These are phyloP conservation scores for Ploceus nigricollis DNA, from an alignment of 2,113 vertebrate genomes.

Conservation along the genomic window DNA sequence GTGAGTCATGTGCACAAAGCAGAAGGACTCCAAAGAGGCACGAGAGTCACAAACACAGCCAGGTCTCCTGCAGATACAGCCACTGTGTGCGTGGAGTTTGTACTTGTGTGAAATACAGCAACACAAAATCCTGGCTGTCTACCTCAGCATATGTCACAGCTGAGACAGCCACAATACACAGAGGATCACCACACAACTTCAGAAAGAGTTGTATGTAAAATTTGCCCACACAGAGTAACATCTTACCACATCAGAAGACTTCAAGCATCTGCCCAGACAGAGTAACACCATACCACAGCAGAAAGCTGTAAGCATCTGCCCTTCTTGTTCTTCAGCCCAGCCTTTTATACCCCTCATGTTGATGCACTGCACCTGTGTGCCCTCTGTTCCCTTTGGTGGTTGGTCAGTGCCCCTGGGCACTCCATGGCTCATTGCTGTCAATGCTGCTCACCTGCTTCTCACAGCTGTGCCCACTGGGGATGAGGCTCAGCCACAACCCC, in stretches of 20 bases:
- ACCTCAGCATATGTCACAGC: not conserved
- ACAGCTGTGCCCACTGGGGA: not conserved
- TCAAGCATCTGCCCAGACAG: not conserved
- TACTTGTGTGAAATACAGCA: not conserved
- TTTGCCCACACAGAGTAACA: not conserved
- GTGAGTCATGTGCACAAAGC: not conserved
- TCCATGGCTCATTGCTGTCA: not conserved
- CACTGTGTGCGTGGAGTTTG: rapidly evolving
- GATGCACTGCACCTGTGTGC: not conserved
- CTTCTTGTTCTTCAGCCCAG: not conserved
- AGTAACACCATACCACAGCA: not conserved
- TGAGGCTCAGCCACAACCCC: not conserved
- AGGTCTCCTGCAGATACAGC: not conserved
- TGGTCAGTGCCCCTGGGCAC: not conserved
- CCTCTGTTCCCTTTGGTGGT: not conserved
- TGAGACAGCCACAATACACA: not conserved
- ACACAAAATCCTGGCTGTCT: not conserved
- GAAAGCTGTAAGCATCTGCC: not conserved
- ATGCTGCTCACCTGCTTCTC: not conserved
- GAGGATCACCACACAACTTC: not conserved
- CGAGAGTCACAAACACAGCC: not conserved
- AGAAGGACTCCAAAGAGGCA: not conserved
- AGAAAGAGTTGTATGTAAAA: not conserved
- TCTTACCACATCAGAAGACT: not conserved
- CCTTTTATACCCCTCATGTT: not conserved